These are phyloP conservation scores for Tinea pellionella DNA, from an alignment of 2,888 invertebrate species.

Conservation along the genomic window DNA sequence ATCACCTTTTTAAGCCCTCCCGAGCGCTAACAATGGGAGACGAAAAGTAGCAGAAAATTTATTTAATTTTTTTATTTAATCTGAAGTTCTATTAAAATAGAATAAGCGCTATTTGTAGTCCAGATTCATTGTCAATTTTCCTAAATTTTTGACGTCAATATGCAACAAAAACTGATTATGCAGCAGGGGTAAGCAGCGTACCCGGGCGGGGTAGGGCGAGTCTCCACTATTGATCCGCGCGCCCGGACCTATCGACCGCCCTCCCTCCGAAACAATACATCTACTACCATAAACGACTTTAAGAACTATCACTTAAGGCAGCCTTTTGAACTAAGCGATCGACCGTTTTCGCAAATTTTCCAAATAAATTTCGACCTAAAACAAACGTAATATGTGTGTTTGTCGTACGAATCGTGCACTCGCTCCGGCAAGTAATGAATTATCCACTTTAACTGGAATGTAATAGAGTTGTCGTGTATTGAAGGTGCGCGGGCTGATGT, in stretches of 20 bases:
- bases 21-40: background rate
- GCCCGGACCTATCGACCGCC: constrained; percentile 53
- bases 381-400: constrained; percentile 41
- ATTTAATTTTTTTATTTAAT: no score
- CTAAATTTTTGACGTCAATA: constrained; percentile 62
- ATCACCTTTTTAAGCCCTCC: background rate
- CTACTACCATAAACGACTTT: constrained; percentile 1
- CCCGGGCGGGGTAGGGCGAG: constrained; percentile 22
- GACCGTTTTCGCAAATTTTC: constrained; percentile 15
- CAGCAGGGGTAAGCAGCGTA: constrained; percentile 4
- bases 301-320: background rate
- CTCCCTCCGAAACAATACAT: constrained; percentile 4
- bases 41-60: background rate
- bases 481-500: constrained; percentile 34
- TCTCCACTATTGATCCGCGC: constrained; percentile 55
- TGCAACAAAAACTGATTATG: constrained; percentile 26
- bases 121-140: no score
- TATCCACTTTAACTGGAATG: constrained; percentile 47
- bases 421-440: constrained; percentile 40
- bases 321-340: background rate
- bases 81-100: no score
- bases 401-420: constrained; percentile 34
- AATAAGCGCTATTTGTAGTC: no score
- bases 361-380: constrained; percentile 51
- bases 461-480: constrained; percentile 34